A percentile compares a stretch with the other conserved stretches of the same genome.
Evolutionary conservation across 2,888 invertebrate genomes (phyloP).

Genomic region (Trachelus stipa): DNA sequence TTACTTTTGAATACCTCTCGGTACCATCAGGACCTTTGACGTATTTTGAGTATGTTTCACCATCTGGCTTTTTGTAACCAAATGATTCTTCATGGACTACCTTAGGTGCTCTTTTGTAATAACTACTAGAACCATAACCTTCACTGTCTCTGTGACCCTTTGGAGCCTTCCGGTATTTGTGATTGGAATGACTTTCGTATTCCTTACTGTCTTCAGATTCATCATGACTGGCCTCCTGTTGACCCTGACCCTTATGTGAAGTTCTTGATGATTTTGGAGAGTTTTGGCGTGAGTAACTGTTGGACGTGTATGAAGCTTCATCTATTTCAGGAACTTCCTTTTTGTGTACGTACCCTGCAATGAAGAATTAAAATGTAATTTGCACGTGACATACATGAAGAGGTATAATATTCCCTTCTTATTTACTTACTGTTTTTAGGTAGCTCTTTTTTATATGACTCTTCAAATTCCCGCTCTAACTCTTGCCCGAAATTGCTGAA

Average conservation of each 20-base stretch:
- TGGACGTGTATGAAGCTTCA: slow-evolving; percentile 24
- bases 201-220: slow-evolving; percentile 26
- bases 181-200: slow-evolving; percentile 24
- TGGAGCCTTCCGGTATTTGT: slow-evolving; percentile 24
- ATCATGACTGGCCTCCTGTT: slow-evolving; percentile 7
- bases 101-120: slow-evolving; percentile 16
- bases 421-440: slow-evolving; percentile 42
- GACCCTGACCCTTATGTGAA: not conserved
- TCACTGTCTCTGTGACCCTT: slow-evolving; percentile 30
- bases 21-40: slow-evolving; percentile 17
- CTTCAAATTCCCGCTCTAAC: slow-evolving; percentile 49
- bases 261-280: slow-evolving; percentile 9
- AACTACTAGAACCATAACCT: slow-evolving; percentile 28
- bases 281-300: slow-evolving; percentile 6
- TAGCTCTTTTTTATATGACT: slow-evolving; percentile 40
- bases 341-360: slow-evolving; percentile 42
- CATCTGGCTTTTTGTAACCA: slow-evolving; percentile 38
- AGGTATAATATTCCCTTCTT: not conserved
- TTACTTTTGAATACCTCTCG: slow-evolving; percentile 28
- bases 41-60: slow-evolving; percentile 29
- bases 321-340: slow-evolving; percentile 46
- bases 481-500: slow-evolving; percentile 40
- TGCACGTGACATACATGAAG: not conserved
- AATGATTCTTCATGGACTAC: slow-evolving; percentile 35
- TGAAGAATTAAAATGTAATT: not conserved